Evolutionary conservation across 2,797 vertebrate species (phyloP).

Genomic region (Schizothorax lantsangensis): DNA sequence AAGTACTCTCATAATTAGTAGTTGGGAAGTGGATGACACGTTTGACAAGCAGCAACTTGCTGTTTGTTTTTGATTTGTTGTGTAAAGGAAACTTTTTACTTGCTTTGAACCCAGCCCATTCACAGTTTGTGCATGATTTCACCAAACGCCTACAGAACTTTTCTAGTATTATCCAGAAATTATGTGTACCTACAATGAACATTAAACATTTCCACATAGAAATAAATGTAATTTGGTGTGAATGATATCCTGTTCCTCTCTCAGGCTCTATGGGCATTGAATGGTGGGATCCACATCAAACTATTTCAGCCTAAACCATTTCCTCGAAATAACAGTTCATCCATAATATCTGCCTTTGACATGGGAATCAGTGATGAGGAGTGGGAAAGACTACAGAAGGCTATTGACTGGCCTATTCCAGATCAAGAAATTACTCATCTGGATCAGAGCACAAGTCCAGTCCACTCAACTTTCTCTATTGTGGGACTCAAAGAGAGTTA

Average conservation of each 20-base stretch:
- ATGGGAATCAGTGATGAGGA: slow-evolving; percentile 19
- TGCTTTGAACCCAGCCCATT: no score
- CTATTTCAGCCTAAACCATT: neutral
- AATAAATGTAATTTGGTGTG: no score
- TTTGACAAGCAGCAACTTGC: no score
- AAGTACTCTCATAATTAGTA: no score
- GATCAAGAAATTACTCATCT: neutral
- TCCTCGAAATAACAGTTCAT: neutral
- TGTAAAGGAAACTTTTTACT: no score
- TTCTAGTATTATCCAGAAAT: neutral
- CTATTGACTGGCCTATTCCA: slow-evolving; percentile 35
- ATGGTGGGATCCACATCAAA: neutral
- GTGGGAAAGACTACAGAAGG: slow-evolving; percentile 21
- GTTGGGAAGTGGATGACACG: no score
- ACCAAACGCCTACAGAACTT: neutral
- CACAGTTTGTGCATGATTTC: no score
- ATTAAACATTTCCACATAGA: neutral
- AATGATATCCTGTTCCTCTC: neutral
- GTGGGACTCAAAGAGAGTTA: slow-evolving; percentile 24
- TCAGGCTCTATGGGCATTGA: neutral
- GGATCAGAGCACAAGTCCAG: slow-evolving; percentile 23
- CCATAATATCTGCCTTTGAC: neutral
- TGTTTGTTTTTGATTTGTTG: no score
- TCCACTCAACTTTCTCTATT: slow-evolving; percentile 36
- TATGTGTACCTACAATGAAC: neutral